These are phyloP conservation scores for Drosophila stalkeri DNA, from an alignment of 2,888 invertebrate genomes.

Conservation along the genomic window DNA sequence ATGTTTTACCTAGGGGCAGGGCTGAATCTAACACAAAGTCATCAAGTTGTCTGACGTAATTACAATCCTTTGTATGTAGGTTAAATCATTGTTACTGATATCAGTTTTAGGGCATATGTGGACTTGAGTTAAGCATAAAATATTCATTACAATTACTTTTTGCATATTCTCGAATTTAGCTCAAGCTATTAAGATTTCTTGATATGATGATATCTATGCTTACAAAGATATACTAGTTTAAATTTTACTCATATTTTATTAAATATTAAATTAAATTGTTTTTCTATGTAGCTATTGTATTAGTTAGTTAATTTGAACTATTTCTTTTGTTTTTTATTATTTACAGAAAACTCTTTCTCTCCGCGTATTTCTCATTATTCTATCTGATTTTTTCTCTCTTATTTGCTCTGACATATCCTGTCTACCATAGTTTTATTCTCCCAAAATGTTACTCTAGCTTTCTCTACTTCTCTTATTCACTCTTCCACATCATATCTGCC, in stretches of 20 bases:
- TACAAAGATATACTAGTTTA: no score
- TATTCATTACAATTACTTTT: background rate
- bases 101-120: background rate
- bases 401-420: background rate
- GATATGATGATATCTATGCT: no score
- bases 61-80: slow-evolving; percentile 22
- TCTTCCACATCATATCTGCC: background rate
- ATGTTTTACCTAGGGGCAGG: slow-evolving; percentile 21
- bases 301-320: no score
- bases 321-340: no score
- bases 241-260: no score
- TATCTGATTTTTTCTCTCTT: background rate
- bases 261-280: no score
- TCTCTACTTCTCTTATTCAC: background rate
- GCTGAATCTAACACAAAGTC: slow-evolving; percentile 32
- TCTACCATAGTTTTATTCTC: no score
- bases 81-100: slow-evolving; percentile 1
- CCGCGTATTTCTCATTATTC: no score
- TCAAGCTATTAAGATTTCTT: no score
- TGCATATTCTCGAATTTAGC: background rate
- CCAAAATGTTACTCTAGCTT: no score
- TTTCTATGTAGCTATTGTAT: no score
- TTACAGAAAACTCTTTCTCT: no score
- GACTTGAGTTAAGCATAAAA: background rate
- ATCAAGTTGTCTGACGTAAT: slow-evolving; percentile 29